Percentiles rank a stretch among this genome's conserved stretches.
Evolutionary conservation across 2,113 vertebrate species (phyloP).

Genomic region (Naja naja): DNA sequence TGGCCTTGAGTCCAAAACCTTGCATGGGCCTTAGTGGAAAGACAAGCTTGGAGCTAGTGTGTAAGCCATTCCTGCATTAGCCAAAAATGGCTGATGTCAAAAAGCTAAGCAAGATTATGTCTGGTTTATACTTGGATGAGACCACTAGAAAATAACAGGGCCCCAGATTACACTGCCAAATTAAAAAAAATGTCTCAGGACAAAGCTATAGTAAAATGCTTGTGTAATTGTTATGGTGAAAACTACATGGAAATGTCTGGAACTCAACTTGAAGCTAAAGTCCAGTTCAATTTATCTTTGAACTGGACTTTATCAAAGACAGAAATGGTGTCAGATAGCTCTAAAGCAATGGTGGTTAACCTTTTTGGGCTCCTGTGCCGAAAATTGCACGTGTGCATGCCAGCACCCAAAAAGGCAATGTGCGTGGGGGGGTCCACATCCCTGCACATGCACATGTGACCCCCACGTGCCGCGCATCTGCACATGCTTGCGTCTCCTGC

Average conservation of each 20-base stretch:
- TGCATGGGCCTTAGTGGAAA: not conserved
- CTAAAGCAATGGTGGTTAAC: not conserved
- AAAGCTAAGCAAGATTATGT: not conserved
- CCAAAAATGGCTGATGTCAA: not conserved
- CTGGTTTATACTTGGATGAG: not conserved
- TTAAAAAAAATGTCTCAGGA: not conserved
- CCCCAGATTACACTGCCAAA: not conserved
- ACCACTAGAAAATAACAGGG: not conserved
- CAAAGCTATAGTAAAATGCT: not conserved
- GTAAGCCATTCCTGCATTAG: not conserved
- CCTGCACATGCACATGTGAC: too few species aligned
- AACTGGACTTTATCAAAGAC: not conserved
- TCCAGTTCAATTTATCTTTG: not conserved
- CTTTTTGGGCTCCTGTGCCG: too few species aligned
- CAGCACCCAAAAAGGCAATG: too few species aligned
- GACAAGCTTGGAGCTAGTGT: not conserved
- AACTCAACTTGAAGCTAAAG: not conserved
- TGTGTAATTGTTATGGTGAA: not conserved
- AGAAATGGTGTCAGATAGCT: not conserved
- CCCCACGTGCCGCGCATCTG: too few species aligned
- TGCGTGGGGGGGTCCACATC: too few species aligned
- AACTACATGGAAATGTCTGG: not conserved
- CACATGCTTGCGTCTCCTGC: too few species aligned
- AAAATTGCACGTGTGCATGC: too few species aligned
- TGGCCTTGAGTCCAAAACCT: not conserved